These are phyloP conservation scores for Rotaria sp. DNA, from an alignment of 2,888 invertebrate genomes.

Conservation along the genomic window DNA sequence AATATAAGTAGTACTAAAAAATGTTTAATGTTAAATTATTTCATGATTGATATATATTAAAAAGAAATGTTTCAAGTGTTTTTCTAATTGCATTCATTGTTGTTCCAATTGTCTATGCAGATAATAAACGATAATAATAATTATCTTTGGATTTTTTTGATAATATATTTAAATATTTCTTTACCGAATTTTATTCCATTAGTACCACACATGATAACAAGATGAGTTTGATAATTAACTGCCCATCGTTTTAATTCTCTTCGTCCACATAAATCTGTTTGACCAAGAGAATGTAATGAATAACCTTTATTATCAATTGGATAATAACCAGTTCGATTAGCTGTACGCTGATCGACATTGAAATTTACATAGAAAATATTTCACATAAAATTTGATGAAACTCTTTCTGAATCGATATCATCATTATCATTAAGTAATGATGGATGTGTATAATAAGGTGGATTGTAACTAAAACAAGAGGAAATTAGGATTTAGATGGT, in stretches of 20 bases:
- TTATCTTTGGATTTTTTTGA: neutral
- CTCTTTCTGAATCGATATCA: neutral
- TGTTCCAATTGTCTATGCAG: neutral
- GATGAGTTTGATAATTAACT: slow-evolving; percentile 30
- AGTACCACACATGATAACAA: neutral
- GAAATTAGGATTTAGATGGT: neutral
- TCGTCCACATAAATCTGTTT: neutral
- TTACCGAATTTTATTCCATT: neutral
- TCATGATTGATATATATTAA: neutral
- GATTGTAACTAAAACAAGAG: neutral
- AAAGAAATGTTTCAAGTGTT: neutral
- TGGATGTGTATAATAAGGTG: neutral
- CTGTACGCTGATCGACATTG: slow-evolving; percentile 21
- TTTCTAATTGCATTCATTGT: neutral
- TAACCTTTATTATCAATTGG: neutral
- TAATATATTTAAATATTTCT: neutral
- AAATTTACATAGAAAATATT: neutral
- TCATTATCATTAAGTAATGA: neutral
- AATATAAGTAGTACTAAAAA: no score
- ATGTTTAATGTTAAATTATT: no score
- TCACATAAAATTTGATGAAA: neutral
- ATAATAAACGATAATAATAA: neutral
- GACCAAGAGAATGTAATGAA: slow-evolving; percentile 14
- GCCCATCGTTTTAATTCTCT: neutral
- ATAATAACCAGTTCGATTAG: neutral